These are phyloP conservation scores for Asteroscopus sphinx DNA, from an alignment of 2,888 invertebrate species.

Conservation along the genomic window DNA sequence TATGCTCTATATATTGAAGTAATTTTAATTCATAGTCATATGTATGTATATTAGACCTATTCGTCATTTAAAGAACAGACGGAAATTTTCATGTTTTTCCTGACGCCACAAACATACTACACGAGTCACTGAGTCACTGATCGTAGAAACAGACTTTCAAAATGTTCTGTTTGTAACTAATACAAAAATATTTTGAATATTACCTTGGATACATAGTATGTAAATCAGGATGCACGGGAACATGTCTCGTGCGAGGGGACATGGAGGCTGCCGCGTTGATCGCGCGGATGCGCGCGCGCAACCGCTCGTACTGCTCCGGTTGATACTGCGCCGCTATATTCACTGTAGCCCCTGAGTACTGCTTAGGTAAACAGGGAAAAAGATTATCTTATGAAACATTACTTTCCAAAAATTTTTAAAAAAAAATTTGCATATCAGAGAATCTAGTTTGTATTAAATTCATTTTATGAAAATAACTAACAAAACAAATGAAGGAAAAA, in stretches of 20 bases:
- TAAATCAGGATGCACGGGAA: conserved; percentile 81
- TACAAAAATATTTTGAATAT: conserved; percentile 1
- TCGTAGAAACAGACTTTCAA: too few species aligned
- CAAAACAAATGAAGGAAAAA: background rate
- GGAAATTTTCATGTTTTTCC: too few species aligned
- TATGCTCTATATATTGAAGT: too few species aligned
- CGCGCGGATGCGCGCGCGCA: conserved; percentile 86
- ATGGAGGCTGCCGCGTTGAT: conserved; percentile 83
- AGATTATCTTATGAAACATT: background rate
- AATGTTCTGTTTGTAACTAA: too few species aligned
- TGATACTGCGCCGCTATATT: conserved; percentile 88
- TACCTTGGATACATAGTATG: conserved; percentile 84
- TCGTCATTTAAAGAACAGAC: too few species aligned
- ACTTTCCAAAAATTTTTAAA: background rate
- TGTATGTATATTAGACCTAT: too few species aligned
- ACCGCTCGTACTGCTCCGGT: conserved; percentile 85
- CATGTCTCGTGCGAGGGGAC: conserved; percentile 78
- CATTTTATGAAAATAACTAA: too few species aligned
- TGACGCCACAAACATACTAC: too few species aligned
- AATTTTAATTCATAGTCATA: too few species aligned
- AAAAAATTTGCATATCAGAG: too few species aligned
- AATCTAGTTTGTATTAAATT: too few species aligned
- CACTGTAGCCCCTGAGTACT: conserved; percentile 85
- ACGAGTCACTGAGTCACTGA: too few species aligned
- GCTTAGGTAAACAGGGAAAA: conserved; percentile 49